Evolutionary conservation across 2,113 vertebrate species (phyloP), one percentile per base, ranked within the genome.

Genomic region (Jaculus jaculus): DNA sequence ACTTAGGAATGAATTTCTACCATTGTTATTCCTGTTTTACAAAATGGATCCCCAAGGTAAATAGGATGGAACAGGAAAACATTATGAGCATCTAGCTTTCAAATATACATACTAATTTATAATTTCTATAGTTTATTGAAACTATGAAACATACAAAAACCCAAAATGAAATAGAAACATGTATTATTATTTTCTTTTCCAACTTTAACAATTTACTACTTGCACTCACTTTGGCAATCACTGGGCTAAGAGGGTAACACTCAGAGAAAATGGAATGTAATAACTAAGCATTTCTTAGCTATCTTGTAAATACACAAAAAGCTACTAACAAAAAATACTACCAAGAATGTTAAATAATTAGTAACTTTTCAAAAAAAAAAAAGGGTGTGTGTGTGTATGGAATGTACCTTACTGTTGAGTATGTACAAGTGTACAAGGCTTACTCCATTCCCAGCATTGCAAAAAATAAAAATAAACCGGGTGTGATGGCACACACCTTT

Each of bases 271-370:
- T 58, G 26, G 71, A 66, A 61, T 87, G 60, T 23, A 30, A 17
- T 73, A 91, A 89, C 37, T 69, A 85, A 84, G 66, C 34, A 82
- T 82, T 68, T 86, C 84, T 81, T 92, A 88, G 39, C 8, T 77
- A 92, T 79, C 60, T 88, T 90, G 60, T 20, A 68, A 92, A 90
- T 39, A 91, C 28, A 92, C 63, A 84, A 90, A 95, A 5, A 91
- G 42, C 72, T 95, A 28, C 34, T 37, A 86, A 88, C 82, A 54
- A 93, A 92, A 80, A 84, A 18, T 37, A 92, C 42, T 61, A 63
- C 80, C 17, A 91, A 95, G 54, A 92, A 17, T 94, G n/a, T 87
- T 77, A 77, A 96, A 90, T 92, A 28, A 92, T 92, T 72, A 89
- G 73, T 30, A 75, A 90, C 58, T 47, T 91, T 12, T 75, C 90